A percentile compares a stretch with the other conserved stretches of the same genome.
Conservation (phyloP, 2,797 vertebrate genomes). For the Hemibagrus guttatus region DNA sequence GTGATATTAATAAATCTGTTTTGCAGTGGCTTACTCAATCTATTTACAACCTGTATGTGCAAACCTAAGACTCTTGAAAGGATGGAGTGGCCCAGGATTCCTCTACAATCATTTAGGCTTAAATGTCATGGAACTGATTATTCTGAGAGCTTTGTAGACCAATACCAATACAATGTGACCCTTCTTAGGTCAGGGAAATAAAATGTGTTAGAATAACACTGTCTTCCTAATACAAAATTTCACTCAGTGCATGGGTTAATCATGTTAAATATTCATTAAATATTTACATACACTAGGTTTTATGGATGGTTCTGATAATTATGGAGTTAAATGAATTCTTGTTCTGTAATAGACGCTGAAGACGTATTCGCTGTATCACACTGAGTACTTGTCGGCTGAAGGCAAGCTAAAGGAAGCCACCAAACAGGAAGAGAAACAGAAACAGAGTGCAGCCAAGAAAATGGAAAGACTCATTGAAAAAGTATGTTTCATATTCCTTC, state of each 20-base stretch:
- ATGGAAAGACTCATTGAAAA: slow-evolving; percentile 85
- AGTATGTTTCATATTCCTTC: slow-evolving; percentile 63
- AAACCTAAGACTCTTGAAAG: neutral
- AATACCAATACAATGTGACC: neutral
- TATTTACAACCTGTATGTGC: neutral
- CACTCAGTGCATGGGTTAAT: neutral
- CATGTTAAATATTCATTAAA: neutral
- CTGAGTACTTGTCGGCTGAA: slow-evolving; percentile 77
- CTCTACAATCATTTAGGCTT: neutral
- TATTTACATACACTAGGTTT: neutral
- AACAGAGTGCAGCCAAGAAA: slow-evolving; percentile 80
- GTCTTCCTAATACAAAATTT: neutral
- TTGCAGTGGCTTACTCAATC: neutral
- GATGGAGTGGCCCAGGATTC: neutral
- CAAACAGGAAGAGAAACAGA: slow-evolving; percentile 83
- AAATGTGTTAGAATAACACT: neutral
- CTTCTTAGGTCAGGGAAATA: neutral
- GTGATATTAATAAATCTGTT: neutral
- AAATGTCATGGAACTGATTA: neutral
- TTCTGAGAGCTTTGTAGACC: neutral
- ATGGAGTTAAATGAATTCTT: neutral
- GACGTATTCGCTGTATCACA: slow-evolving; percentile 81
- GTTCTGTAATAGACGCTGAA: slow-evolving; percentile 75
- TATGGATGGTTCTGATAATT: neutral
- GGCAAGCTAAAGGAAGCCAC: slow-evolving; percentile 86